Evolutionary conservation across 2,113 vertebrate genomes (phyloP).

Genomic region (Circaetus gallicus): DNA sequence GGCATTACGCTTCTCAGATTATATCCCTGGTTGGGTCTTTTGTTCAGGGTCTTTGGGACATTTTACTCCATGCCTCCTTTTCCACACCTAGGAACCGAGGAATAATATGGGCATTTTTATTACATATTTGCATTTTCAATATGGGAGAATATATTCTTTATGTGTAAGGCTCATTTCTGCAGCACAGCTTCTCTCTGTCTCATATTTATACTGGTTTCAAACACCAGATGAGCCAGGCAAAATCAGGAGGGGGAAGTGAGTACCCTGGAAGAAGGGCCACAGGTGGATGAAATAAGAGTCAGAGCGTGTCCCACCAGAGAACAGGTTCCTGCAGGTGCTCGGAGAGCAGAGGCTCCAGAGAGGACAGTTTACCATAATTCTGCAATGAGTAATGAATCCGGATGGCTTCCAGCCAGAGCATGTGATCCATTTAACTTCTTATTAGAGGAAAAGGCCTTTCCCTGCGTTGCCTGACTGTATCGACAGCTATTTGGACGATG

Average conservation of each 20-base stretch:
- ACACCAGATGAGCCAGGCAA: background rate
- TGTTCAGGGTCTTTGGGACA: background rate
- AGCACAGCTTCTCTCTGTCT: background rate
- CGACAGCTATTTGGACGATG: background rate
- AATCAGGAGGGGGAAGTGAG: background rate
- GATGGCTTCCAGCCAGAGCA: background rate
- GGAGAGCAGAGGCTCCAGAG: background rate
- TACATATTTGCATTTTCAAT: background rate
- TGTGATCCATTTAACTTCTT: background rate
- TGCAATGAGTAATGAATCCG: background rate
- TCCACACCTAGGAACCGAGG: background rate
- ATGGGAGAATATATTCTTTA: background rate
- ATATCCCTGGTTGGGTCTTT: background rate
- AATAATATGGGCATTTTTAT: background rate
- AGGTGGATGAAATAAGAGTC: background rate
- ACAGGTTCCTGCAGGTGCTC: background rate
- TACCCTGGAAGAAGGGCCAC: background rate
- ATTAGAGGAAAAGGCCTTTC: background rate
- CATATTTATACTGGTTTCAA: background rate
- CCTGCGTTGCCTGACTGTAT: background rate
- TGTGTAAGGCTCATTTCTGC: background rate
- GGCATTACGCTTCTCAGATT: rapidly evolving
- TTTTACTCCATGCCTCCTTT: background rate
- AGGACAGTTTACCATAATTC: background rate
- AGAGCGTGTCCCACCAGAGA: background rate